These are phyloP conservation scores for Mixornis gularis DNA, from an alignment of 2,113 vertebrate species.

Conservation along the genomic window DNA sequence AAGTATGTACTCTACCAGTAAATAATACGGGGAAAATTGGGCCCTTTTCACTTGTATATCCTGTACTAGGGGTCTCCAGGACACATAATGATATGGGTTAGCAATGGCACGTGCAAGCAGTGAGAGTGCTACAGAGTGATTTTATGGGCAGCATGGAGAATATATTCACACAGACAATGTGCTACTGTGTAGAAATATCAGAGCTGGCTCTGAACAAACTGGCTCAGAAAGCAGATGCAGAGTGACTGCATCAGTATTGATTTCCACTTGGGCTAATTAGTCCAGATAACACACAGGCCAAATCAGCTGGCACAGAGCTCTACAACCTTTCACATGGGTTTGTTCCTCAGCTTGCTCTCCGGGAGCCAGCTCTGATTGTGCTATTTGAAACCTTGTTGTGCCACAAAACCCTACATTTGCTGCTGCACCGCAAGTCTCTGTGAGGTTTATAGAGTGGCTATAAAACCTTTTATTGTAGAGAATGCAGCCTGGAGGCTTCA, in stretches of 20 bases:
- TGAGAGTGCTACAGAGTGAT: not conserved
- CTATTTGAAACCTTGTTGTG: not conserved
- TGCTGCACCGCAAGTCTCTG: not conserved
- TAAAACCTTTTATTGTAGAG: not conserved
- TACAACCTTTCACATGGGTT: rapidly evolving
- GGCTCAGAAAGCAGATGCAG: not conserved
- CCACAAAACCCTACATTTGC: not conserved
- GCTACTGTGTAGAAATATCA: not conserved
- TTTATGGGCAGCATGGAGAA: not conserved
- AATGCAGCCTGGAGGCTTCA: not conserved
- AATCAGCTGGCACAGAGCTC: not conserved
- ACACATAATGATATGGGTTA: not conserved
- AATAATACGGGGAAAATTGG: not conserved
- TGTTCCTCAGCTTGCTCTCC: not conserved
- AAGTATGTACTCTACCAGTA: not conserved
- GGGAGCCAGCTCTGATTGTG: not conserved
- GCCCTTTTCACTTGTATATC: not conserved
- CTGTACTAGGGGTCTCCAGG: not conserved
- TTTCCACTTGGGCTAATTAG: not conserved
- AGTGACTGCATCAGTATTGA: not conserved
- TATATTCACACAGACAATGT: not conserved
- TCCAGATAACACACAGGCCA: not conserved
- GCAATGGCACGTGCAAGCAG: not conserved
- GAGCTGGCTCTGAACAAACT: not conserved
- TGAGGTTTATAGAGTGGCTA: not conserved